Evolutionary conservation across 2,113 vertebrate species (phyloP).

Genomic region (Phyllopteryx taeniolatus): DNA sequence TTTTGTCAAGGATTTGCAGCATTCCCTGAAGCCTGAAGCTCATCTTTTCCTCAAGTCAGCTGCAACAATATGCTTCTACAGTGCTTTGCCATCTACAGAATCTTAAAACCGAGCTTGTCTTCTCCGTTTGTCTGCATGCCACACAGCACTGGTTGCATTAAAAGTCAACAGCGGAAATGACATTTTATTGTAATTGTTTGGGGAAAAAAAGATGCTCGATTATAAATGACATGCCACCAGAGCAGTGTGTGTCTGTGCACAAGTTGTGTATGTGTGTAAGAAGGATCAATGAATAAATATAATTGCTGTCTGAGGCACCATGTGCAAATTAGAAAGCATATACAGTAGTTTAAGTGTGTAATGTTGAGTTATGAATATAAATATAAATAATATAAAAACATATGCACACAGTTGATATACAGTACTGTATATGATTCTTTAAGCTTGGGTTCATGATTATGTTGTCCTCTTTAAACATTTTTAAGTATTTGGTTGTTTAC

Average conservation of each 20-base stretch:
- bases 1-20: neutral
- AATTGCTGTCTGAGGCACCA: constrained; percentile 9
- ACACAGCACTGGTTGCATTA: constrained; percentile 1
- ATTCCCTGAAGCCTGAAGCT: neutral
- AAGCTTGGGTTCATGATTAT: constrained; percentile 28
- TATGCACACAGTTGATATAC: neutral
- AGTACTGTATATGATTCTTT: constrained; percentile 11
- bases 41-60: neutral
- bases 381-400: neutral
- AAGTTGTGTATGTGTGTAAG: constrained; percentile 20
- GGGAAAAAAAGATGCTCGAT: constrained; percentile 45
- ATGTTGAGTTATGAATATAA: neutral
- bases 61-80: constrained; percentile 7
- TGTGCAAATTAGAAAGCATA: constrained; percentile 28
- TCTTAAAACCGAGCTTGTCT: constrained; percentile 14
- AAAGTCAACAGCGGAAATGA: constrained; percentile 36
- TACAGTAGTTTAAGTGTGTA: constrained; percentile 5
- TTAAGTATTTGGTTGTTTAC: too few relatives aligned
- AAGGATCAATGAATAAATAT: constrained; percentile 22
- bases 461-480: neutral
- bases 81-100: constrained; percentile 3
- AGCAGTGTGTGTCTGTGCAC: constrained; percentile 23
- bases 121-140: constrained; percentile 20
- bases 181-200: constrained; percentile 48
- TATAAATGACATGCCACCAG: constrained; percentile 40